phyloP scores from a whole-genome alignment of 2,888 invertebrate species.

The Xanthia togata region DNA sequence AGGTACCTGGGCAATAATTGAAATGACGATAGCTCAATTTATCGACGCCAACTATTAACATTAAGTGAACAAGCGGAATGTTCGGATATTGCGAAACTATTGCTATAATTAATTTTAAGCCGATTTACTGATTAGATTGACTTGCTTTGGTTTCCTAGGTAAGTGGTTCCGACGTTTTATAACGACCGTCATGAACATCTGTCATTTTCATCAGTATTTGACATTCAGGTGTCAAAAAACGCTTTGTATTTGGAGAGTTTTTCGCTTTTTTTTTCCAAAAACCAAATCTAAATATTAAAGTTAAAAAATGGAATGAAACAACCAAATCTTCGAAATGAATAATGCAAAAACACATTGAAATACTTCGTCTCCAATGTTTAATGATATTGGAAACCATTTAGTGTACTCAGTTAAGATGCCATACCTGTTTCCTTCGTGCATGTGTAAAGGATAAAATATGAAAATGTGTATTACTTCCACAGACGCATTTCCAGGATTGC shows the following conservation, averaged over 20 bases:
- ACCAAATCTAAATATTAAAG: background rate
- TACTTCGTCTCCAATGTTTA: background rate
- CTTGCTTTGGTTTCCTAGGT: background rate
- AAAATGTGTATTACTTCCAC: conserved; percentile 34
- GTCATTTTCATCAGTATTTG: background rate
- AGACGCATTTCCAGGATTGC: conserved; percentile 32
- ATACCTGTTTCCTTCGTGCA: background rate
- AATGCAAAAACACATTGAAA: background rate
- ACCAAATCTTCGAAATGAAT: background rate
- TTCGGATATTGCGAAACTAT: background rate
- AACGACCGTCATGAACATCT: background rate
- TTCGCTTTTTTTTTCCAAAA: too few species aligned
- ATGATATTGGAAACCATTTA: conserved; percentile 23
- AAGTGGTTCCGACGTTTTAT: too few species aligned
- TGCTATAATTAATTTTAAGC: conserved; percentile 1
- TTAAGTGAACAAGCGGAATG: background rate
- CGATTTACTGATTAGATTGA: background rate
- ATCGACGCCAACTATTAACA: conserved; percentile 6
- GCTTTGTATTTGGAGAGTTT: too few species aligned
- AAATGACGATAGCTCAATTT: conserved; percentile 12
- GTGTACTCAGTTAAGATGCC: conserved; percentile 15
- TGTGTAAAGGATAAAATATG: conserved; percentile 37
- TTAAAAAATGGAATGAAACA: background rate
- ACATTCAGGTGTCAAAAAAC: too few species aligned
- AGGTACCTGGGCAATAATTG: conserved; percentile 1